phyloP scores from a whole-genome alignment of 1,140 invertebrate genomes.

The Bombus confusus region DNA sequence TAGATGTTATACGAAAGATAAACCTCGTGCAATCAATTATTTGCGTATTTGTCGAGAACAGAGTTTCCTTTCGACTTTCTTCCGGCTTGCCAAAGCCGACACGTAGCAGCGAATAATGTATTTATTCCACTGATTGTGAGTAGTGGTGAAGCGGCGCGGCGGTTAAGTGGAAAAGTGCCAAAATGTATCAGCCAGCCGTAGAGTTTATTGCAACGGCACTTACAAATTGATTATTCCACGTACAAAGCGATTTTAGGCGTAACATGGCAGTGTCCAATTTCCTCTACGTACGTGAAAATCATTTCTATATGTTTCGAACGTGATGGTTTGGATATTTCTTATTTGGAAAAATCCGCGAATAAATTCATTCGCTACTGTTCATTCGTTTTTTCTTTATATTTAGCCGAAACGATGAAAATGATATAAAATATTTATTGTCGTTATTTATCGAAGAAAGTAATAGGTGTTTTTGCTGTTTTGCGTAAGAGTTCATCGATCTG shows the following conservation, averaged over 20 bases:
- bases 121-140: constrained; percentile 27
- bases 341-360: neutral
- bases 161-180: constrained; percentile 46
- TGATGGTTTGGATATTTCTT: neutral
- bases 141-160: neutral
- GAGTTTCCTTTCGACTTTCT: neutral
- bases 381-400: neutral
- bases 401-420: neutral
- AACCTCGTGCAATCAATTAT: constrained; percentile 23
- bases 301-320: neutral
- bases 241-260: neutral
- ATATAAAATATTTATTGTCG: too few species aligned
- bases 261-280: neutral
- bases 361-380: neutral
- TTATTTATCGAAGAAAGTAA: neutral
- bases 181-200: constrained; percentile 12
- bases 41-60: neutral
- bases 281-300: neutral
- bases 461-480: neutral
- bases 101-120: constrained; percentile 22
- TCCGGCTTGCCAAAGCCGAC: constrained; percentile 23
- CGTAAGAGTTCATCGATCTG: neutral
- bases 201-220: neutral
- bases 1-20: neutral
- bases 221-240: neutral